Conservation (phyloP, 1,140 invertebrate species). For the Rhagoletis zephyria region DNA sequence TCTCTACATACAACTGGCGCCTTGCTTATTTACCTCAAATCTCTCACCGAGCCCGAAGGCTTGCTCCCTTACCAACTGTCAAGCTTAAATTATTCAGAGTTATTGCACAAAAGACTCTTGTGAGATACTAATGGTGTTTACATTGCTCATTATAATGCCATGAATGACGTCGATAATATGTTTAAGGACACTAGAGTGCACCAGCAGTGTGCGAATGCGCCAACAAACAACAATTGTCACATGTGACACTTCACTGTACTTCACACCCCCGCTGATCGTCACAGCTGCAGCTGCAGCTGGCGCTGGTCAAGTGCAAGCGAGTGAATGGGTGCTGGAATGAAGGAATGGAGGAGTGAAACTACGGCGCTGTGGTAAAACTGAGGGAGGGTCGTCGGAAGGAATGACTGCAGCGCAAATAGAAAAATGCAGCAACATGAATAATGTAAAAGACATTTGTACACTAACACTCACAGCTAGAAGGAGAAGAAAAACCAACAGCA, state of each 20-base stretch:
- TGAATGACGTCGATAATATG: slow-evolving; percentile 49
- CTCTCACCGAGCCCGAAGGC: no score
- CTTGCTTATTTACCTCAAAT: no score
- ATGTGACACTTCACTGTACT: slow-evolving; percentile 14
- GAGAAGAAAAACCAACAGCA: neutral
- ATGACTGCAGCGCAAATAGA: neutral
- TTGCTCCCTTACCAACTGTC: neutral
- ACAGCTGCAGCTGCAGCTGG: neutral
- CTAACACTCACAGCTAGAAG: neutral
- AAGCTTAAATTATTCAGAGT: slow-evolving; percentile 25
- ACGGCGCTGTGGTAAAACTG: neutral
- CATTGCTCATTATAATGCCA: slow-evolving; percentile 55
- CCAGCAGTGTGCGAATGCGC: neutral
- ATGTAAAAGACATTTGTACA: neutral
- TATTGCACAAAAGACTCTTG: slow-evolving; percentile 17
- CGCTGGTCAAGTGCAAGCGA: neutral
- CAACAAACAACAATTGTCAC: slow-evolving; percentile 34
- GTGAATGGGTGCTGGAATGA: neutral
- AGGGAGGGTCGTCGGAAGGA: neutral
- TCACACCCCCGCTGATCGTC: neutral
- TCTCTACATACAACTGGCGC: no score
- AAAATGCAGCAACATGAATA: slow-evolving; percentile 10
- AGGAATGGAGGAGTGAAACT: neutral
- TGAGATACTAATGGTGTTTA: slow-evolving; percentile 58
- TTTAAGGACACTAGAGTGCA: slow-evolving; percentile 32